Conservation (phyloP, 2,888 invertebrate species). For the Cheilosia pagana region DNA sequence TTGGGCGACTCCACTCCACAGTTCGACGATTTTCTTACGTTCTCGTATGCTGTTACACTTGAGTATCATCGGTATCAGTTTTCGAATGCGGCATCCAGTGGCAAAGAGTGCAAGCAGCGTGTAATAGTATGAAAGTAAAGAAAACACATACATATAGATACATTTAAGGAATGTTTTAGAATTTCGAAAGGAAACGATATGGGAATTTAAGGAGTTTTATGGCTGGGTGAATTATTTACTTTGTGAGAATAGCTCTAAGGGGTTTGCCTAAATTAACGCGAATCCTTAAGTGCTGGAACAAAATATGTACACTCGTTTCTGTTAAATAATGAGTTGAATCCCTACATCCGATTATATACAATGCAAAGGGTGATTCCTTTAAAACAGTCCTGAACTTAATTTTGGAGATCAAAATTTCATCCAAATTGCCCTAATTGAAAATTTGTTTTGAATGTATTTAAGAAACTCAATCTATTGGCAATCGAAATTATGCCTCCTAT, state of each 20-base stretch:
- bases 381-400: too few relatives aligned
- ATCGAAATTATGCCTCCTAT: too few relatives aligned
- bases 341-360: too few relatives aligned
- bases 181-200: constrained; percentile 11
- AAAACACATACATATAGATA: constrained; percentile 25
- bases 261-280: constrained; percentile 6
- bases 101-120: constrained; percentile 34
- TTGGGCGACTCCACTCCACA: constrained; percentile 83
- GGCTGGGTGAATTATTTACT: constrained; percentile 2
- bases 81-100: constrained; percentile 34
- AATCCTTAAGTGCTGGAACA: constrained; percentile 10
- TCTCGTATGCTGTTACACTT: constrained; percentile 82
- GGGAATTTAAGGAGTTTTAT: constrained; percentile 29
- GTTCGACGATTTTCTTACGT: constrained; percentile 82
- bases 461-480: too few relatives aligned
- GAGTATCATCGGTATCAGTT: constrained; percentile 43
- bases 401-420: too few relatives aligned
- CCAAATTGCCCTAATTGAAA: too few relatives aligned
- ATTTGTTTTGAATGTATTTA: too few relatives aligned
- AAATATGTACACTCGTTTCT: too few relatives aligned
- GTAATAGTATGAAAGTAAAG: constrained; percentile 57
- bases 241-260: background rate
- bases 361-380: too few relatives aligned
- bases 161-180: constrained; percentile 19
- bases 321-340: too few relatives aligned